phyloP scores from a whole-genome alignment of 2,113 vertebrate species.

The Ciconia boyciana region DNA sequence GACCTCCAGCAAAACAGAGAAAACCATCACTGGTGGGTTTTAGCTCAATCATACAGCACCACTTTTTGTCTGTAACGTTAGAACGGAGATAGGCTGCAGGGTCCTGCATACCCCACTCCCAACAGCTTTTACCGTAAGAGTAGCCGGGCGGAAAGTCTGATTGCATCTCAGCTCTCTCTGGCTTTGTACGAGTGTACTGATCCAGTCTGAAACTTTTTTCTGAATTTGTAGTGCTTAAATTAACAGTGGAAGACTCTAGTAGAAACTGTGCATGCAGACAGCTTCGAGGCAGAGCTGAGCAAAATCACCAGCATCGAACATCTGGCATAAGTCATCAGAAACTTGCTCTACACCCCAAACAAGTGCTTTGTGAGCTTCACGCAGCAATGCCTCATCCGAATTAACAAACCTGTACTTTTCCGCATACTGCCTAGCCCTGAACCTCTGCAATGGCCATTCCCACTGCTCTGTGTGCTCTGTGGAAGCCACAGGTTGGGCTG shows the following conservation, averaged over 20 bases:
- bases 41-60: neutral
- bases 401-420: neutral
- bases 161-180: neutral
- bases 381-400: neutral
- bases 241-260: neutral
- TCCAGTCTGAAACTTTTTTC: neutral
- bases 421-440: neutral
- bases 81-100: neutral
- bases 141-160: accelerated
- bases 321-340: neutral
- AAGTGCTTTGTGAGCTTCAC: neutral
- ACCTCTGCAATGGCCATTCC: neutral
- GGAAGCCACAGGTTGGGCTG: neutral
- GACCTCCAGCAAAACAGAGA: neutral
- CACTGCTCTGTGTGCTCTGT: neutral
- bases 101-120: neutral
- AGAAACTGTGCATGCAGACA: neutral
- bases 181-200: neutral
- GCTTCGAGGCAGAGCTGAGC: neutral
- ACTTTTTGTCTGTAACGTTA: neutral
- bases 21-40: neutral
- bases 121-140: neutral
- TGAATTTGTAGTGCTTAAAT: neutral
- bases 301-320: neutral
- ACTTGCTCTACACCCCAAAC: neutral